A percentile compares a stretch with the other conserved stretches of the same genome.
These are phyloP conservation scores for Eumacrocentrus americanus DNA, from an alignment of 2,888 invertebrate genomes.

Conservation along the genomic window DNA sequence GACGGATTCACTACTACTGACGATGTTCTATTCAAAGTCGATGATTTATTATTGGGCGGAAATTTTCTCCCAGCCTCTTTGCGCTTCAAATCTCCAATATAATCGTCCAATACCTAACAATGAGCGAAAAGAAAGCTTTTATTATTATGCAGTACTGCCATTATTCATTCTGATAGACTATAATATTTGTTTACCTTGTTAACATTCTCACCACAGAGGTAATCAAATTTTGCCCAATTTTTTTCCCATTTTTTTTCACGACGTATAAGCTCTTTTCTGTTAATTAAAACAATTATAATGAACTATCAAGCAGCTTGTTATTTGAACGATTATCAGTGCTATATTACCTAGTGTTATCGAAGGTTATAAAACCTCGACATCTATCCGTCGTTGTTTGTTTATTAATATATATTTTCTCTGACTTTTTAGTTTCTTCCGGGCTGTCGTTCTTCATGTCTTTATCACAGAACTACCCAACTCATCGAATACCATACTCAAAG, in stretches of 20 bases:
- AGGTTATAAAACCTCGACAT: conserved; percentile 32
- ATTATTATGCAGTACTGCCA: too few species aligned
- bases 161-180: neutral
- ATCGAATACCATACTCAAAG: too few species aligned
- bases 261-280: conserved; percentile 48
- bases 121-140: neutral
- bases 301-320: neutral
- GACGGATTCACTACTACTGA: conserved; percentile 44
- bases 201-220: conserved; percentile 45
- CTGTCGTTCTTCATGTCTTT: too few species aligned
- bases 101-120: conserved; percentile 43
- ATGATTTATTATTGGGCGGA: conserved; percentile 27
- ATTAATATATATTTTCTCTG: conserved; percentile 23
- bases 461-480: too few species aligned
- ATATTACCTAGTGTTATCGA: conserved; percentile 45
- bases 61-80: conserved; percentile 41
- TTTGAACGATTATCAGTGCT: neutral
- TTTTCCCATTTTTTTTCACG: conserved; percentile 41
- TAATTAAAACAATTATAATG: too few species aligned
- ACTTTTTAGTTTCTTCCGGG: conserved; percentile 29
- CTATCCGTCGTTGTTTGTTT: conserved; percentile 25
- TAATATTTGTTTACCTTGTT: conserved; percentile 39
- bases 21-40: conserved; percentile 35
- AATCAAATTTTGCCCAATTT: conserved; percentile 45
- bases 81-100: conserved; percentile 39